A percentile compares a stretch with the other conserved stretches of the same genome.
Conservation (phyloP, 2,113 vertebrate genomes). For the Hylia prasina region DNA sequence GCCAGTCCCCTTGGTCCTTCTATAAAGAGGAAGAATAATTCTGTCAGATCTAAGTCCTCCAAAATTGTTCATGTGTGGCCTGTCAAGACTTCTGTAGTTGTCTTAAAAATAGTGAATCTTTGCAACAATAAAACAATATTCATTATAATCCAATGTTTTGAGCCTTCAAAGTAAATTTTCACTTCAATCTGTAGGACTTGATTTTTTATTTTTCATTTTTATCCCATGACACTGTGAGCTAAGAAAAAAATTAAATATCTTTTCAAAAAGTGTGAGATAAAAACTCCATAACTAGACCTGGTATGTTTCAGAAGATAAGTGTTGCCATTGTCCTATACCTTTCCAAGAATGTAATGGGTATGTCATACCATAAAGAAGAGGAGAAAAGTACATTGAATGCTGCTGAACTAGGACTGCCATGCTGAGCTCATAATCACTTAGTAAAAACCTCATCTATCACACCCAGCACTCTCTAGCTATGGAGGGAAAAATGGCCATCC, state of each 20-base stretch:
- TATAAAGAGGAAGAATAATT: not conserved
- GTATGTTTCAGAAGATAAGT: not conserved
- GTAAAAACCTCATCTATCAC: not conserved
- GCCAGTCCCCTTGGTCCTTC: not conserved
- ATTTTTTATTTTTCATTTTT: not conserved
- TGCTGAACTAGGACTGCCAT: not conserved
- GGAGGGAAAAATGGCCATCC: not conserved
- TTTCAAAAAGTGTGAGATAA: not conserved
- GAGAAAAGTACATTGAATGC: not conserved
- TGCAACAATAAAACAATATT: not conserved
- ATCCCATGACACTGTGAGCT: not conserved
- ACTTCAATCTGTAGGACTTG: not conserved
- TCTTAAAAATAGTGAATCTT: not conserved
- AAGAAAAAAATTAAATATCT: accelerated
- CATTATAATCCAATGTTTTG: not conserved
- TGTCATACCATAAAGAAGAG: not conserved
- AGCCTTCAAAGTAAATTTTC: not conserved
- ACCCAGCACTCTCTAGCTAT: not conserved
- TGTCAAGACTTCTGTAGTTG: not conserved
- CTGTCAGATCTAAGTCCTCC: not conserved
- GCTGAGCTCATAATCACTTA: not conserved
- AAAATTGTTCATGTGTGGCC: not conserved
- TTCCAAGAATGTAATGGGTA: not conserved
- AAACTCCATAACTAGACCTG: not conserved
- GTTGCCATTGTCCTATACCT: not conserved